phyloP scores from a whole-genome alignment of 2,113 vertebrate genomes.

The Nestor notabilis region DNA sequence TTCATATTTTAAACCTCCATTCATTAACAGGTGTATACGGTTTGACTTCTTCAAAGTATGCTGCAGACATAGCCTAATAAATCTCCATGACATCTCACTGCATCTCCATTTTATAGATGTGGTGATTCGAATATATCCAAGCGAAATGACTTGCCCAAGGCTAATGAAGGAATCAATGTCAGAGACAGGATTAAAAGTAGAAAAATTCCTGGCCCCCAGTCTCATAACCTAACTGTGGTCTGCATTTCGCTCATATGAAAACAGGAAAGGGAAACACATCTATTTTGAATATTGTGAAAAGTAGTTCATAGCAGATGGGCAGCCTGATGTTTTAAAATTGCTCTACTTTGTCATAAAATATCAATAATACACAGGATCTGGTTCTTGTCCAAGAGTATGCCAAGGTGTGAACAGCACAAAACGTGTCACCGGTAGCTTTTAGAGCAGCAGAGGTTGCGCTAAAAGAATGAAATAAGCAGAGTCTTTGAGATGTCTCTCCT shows the following conservation, averaged over 20 bases:
- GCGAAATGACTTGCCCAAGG: slow-evolving; percentile 73
- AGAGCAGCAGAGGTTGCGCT: background rate
- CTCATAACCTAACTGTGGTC: slow-evolving; percentile 63
- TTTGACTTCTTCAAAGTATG: slow-evolving; percentile 64
- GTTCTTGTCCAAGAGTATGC: slow-evolving; percentile 43
- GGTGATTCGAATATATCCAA: slow-evolving; percentile 68
- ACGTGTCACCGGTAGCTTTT: slow-evolving; percentile 5
- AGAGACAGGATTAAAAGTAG: slow-evolving; percentile 68
- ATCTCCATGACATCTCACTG: slow-evolving; percentile 66
- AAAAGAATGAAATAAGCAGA: background rate
- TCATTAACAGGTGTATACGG: slow-evolving; percentile 63
- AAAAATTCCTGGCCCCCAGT: slow-evolving; percentile 64
- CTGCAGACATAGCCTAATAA: slow-evolving; percentile 62
- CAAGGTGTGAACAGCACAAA: slow-evolving; percentile 20
- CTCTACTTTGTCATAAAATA: slow-evolving; percentile 58
- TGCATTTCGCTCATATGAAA: slow-evolving; percentile 44
- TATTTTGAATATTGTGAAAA: slow-evolving; percentile 65
- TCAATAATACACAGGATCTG: slow-evolving; percentile 44
- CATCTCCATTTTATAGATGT: slow-evolving; percentile 68
- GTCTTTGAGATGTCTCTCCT: slow-evolving; percentile 13
- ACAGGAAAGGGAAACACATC: slow-evolving; percentile 58
- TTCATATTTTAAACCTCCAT: slow-evolving; percentile 63
- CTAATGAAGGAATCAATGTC: slow-evolving; percentile 71
- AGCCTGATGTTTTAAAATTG: slow-evolving; percentile 52
- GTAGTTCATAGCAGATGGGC: slow-evolving; percentile 51